phyloP scores from a whole-genome alignment of 2,113 vertebrate genomes.

The Entomyzon cyanotis region DNA sequence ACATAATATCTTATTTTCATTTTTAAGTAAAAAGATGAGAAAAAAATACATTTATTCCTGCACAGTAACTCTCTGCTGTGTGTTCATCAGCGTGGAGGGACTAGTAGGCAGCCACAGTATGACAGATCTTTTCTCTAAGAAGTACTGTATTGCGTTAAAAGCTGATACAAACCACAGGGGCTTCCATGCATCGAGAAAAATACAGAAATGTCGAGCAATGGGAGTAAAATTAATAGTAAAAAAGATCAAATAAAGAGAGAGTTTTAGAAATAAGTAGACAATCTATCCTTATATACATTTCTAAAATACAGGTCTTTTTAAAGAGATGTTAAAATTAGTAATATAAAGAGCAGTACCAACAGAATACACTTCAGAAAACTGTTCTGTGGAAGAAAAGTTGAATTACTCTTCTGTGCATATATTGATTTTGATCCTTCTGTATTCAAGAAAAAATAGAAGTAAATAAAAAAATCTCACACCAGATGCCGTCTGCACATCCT shows the following conservation, averaged over 20 bases:
- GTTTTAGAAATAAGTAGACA: not conserved
- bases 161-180: not conserved
- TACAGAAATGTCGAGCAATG: accelerated
- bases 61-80: not conserved
- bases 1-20: not conserved
- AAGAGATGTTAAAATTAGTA: not conserved
- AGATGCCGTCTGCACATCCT: not conserved
- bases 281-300: not conserved
- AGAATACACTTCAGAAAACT: not conserved
- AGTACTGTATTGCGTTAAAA: not conserved
- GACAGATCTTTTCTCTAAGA: not conserved
- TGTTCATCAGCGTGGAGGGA: not conserved
- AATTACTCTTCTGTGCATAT: not conserved
- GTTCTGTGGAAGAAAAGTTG: not conserved
- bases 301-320: not conserved
- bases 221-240: not conserved
- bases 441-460: not conserved
- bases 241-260: not conserved
- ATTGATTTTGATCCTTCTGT: not conserved
- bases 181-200: not conserved
- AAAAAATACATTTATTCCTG: not conserved
- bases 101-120: not conserved
- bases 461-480: not conserved
- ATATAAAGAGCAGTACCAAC: not conserved
- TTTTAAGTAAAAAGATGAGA: not conserved